Evolutionary conservation across 2,888 invertebrate species (phyloP).

Genomic region (Caenorhabditis sp.): DNA sequence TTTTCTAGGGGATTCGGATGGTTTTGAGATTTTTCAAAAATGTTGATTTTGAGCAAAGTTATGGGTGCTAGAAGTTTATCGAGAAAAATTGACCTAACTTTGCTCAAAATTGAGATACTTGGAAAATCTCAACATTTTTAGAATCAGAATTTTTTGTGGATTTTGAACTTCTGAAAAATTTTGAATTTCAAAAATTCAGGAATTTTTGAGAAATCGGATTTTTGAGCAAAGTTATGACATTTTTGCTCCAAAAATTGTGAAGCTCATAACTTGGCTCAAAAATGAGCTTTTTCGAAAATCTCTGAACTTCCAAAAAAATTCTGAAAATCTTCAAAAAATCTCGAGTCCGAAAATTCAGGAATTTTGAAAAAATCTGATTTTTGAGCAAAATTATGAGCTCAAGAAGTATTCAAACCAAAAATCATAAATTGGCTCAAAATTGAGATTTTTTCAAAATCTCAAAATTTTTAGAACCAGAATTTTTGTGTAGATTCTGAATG

Average conservation of each 20-base stretch:
- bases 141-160: not conserved
- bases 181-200: too few species aligned
- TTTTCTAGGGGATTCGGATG: not conserved
- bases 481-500: too few species aligned
- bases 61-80: not conserved
- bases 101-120: too few species aligned
- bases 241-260: too few species aligned
- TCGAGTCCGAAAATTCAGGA: too few species aligned
- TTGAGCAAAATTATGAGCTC: not conserved
- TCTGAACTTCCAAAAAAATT: constrained; percentile 1
- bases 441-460: not conserved
- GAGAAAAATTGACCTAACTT: not conserved
- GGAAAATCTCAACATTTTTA: not conserved
- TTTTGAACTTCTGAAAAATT: too few species aligned
- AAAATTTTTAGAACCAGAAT: too few species aligned
- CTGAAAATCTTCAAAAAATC: not conserved
- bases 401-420: too few species aligned
- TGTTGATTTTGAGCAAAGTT: not conserved
- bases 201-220: not conserved
- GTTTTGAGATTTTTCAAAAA: too few species aligned
- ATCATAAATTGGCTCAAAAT: too few species aligned
- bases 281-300: too few species aligned
- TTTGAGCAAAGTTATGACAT: not conserved
- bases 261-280: too few species aligned
- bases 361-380: not conserved